phyloP scores from a whole-genome alignment of 1,140 invertebrate species.

The Mizuhopecten yessoensis region DNA sequence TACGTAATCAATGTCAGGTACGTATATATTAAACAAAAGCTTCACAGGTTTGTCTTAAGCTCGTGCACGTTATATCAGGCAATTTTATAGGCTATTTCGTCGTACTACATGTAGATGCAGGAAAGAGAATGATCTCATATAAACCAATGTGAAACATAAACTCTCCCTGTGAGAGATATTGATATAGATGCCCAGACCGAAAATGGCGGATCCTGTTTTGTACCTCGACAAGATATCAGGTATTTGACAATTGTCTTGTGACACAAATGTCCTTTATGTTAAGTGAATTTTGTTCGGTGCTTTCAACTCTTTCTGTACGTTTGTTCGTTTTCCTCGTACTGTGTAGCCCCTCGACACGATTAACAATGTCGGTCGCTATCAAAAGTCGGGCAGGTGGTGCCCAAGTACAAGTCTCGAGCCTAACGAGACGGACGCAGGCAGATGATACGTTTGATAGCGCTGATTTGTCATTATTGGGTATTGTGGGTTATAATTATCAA shows the following conservation, averaged over 20 bases:
- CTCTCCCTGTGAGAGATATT: too few species aligned
- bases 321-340: background rate
- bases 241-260: background rate
- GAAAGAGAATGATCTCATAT: too few species aligned
- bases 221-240: too few species aligned
- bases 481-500: background rate
- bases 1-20: too few species aligned
- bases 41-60: too few species aligned
- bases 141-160: too few species aligned
- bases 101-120: too few species aligned
- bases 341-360: background rate
- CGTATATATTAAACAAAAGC: too few species aligned
- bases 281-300: background rate
- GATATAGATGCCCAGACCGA: too few species aligned
- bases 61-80: too few species aligned
- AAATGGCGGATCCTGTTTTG: too few species aligned
- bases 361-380: background rate
- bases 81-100: too few species aligned
- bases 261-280: background rate
- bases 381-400: background rate
- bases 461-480: slow-evolving; percentile 7
- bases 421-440: background rate
- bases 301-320: background rate
- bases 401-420: background rate
- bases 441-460: background rate